These are phyloP conservation scores for Polylopha cassiicola DNA, from an alignment of 2,888 invertebrate species.

Conservation along the genomic window DNA sequence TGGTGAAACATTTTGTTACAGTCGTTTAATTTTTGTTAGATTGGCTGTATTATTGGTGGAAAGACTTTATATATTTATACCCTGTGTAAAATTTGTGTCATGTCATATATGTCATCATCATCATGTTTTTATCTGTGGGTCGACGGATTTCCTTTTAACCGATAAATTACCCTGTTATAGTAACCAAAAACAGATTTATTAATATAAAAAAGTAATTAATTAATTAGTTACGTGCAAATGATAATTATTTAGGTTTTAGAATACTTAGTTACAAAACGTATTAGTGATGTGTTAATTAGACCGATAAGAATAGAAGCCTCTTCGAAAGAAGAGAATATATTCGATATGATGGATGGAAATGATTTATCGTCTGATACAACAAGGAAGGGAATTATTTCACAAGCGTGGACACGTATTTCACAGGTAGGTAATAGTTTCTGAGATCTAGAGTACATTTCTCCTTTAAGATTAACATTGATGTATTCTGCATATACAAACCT, in stretches of 20 bases:
- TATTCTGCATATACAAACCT: too few species aligned
- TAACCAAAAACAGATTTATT: slow-evolving; percentile 2
- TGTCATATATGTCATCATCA: slow-evolving; percentile 22
- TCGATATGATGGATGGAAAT: slow-evolving; percentile 82
- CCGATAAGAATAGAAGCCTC: slow-evolving; percentile 22
- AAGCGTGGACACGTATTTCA: slow-evolving; percentile 81
- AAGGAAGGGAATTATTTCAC: slow-evolving; percentile 80
- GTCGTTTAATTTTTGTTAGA: too few species aligned
- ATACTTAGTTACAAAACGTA: slow-evolving; percentile 2
- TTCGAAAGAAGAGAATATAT: slow-evolving; percentile 31
- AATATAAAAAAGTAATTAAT: slow-evolving; percentile 12
- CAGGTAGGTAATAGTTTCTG: slow-evolving; percentile 67
- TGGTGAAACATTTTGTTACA: too few species aligned
- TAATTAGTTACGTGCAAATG: slow-evolving; percentile 11
- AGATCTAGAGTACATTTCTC: too few species aligned
- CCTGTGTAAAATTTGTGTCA: slow-evolving; percentile 13
- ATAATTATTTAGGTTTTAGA: slow-evolving; percentile 3
- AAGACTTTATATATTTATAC: slow-evolving; percentile 1
- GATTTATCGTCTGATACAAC: slow-evolving; percentile 78
- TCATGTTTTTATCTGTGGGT: slow-evolving; percentile 19
- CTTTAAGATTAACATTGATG: too few species aligned
- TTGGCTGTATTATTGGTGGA: too few species aligned
- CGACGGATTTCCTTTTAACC: slow-evolving; percentile 12
- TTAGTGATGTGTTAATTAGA: slow-evolving; percentile 40
- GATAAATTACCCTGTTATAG: slow-evolving; percentile 15